Conservation (phyloP, 2,888 invertebrate species). For the Mimumesa dahlbomi region DNA sequence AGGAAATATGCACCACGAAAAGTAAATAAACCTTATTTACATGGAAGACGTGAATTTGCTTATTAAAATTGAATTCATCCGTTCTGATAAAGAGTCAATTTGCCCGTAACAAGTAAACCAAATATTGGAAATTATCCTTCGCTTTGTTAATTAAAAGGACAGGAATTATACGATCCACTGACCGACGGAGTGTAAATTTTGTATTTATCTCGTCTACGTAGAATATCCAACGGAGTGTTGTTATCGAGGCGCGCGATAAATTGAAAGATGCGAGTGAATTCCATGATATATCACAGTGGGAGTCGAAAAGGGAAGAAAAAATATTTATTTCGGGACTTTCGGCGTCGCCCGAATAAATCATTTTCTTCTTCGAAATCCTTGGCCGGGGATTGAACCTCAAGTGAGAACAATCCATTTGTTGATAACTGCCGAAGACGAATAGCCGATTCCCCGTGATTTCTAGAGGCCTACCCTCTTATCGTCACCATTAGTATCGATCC, state of each 20-base stretch:
- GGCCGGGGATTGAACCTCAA: neutral
- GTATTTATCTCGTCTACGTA: no score
- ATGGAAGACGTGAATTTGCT: no score
- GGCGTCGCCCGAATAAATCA: slow-evolving; percentile 3
- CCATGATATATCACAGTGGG: neutral
- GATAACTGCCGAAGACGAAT: slow-evolving; percentile 10
- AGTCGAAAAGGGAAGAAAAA: neutral
- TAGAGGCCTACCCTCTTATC: slow-evolving; percentile 9
- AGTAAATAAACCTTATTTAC: no score
- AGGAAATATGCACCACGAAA: no score
- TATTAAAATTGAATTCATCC: no score
- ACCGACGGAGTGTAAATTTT: no score
- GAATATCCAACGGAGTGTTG: neutral
- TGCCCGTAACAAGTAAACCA: no score
- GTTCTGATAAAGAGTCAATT: no score
- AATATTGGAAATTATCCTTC: no score
- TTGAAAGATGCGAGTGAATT: neutral
- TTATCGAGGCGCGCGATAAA: neutral
- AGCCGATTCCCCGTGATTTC: slow-evolving; percentile 12
- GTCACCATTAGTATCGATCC: slow-evolving; percentile 30
- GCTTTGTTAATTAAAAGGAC: no score
- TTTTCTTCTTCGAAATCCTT: neutral
- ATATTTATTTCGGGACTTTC: slow-evolving; percentile 4
- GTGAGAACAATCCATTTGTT: slow-evolving; percentile 8
- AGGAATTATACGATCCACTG: no score